phyloP scores from a whole-genome alignment of 2,797 vertebrate species.

The Ammospiza maritima region DNA sequence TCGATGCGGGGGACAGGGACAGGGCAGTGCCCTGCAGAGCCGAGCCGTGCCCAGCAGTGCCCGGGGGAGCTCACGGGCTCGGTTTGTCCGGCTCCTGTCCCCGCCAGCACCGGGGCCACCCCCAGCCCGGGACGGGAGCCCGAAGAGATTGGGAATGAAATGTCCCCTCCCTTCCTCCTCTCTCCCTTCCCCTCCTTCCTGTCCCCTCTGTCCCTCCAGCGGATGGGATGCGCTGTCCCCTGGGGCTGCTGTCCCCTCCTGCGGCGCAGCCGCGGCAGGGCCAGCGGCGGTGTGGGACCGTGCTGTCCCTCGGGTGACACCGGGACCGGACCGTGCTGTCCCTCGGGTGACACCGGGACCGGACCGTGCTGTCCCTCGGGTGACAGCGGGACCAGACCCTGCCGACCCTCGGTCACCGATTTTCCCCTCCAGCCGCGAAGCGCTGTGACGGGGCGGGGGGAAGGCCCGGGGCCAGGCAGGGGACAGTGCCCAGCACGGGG shows the following conservation, averaged over 20 bases:
- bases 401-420: not conserved
- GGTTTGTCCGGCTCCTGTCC: not conserved
- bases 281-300: fast-evolving
- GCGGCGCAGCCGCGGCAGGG: not conserved
- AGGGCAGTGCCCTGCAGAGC: not conserved
- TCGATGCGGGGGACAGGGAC: no score
- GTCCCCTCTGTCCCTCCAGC: not conserved
- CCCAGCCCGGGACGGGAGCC: not conserved
- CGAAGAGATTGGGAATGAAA: fast-evolving
- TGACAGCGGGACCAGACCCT: no score
- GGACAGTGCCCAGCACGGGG: not conserved
- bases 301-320: not conserved
- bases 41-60: fast-evolving
- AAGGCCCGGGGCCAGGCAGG: fast-evolving
- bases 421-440: not conserved
- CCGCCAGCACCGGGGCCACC: fast-evolving
- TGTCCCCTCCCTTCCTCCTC: not conserved
- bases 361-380: no score
- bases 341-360: not conserved
- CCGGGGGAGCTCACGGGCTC: fast-evolving
- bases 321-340: fast-evolving
- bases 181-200: not conserved
- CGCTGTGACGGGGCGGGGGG: not conserved
- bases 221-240: not conserved
- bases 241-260: not conserved